These are phyloP conservation scores for Gasterosteus aculeatus DNA, from an alignment of 2,113 vertebrate genomes.

Conservation along the genomic window DNA sequence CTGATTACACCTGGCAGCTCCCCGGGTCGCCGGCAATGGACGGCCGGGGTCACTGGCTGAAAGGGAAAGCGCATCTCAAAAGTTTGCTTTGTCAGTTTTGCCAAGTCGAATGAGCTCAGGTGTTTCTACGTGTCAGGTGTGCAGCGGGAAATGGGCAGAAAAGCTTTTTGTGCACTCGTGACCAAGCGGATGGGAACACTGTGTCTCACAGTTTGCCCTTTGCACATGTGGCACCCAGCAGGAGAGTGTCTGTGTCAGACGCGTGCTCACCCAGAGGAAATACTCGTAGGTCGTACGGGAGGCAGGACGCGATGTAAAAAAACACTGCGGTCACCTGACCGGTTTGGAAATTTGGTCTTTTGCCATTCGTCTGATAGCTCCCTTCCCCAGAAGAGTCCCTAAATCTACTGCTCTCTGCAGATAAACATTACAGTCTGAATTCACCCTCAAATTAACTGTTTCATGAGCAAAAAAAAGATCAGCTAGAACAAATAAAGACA, in stretches of 20 bases:
- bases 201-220: not conserved
- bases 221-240: not conserved
- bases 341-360: no score
- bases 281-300: not conserved
- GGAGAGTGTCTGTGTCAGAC: not conserved
- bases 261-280: not conserved
- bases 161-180: not conserved
- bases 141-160: not conserved
- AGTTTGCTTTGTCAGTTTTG: not conserved
- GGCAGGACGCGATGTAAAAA: not conserved
- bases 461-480: not conserved
- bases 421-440: no score
- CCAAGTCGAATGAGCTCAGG: not conserved
- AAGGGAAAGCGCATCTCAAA: not conserved
- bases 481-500: not conserved
- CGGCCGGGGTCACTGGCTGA: constrained; percentile 14
- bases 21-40: constrained; percentile 11
- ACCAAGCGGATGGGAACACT: not conserved
- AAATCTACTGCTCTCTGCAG: not conserved
- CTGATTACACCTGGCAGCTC: constrained; percentile 39
- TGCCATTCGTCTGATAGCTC: no score
- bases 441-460: not conserved
- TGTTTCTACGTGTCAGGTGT: not conserved
- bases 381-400: not conserved
- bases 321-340: no score